Percentiles rank a stretch among this genome's conserved stretches.
Evolutionary conservation across 2,888 invertebrate genomes (phyloP).

Genomic region (Eucriotettix oculatus): DNA sequence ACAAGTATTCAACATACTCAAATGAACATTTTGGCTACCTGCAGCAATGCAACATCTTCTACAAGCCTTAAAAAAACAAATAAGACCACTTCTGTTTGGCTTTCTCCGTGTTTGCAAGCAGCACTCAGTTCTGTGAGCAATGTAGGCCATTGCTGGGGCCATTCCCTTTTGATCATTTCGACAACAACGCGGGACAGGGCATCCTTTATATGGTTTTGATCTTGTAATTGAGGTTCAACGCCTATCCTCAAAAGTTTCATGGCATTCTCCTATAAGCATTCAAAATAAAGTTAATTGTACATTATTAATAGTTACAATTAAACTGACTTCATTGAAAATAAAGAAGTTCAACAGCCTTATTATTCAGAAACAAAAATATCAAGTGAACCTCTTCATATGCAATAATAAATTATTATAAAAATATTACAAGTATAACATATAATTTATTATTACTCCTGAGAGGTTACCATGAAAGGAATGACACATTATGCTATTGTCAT

Average conservation of each 20-base stretch:
- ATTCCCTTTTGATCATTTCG: conserved; percentile 91
- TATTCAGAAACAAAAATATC: too few species aligned
- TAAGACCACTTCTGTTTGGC: conserved; percentile 79
- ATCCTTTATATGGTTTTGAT: conserved; percentile 61
- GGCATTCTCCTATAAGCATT: conserved; percentile 49
- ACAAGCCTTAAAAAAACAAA: conserved; percentile 76
- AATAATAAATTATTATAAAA: too few species aligned
- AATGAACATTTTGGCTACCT: conserved; percentile 32
- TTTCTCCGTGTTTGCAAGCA: conserved; percentile 66
- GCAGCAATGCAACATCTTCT: conserved; percentile 83
- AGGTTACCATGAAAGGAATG: too few species aligned
- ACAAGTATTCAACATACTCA: not conserved
- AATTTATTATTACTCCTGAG: too few species aligned
- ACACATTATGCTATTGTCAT: too few species aligned
- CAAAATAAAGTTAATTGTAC: conserved; percentile 7
- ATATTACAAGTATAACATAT: too few species aligned
- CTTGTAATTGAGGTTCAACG: conserved; percentile 53
- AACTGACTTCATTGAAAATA: too few species aligned
- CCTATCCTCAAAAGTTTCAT: conserved; percentile 67
- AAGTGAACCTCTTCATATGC: too few species aligned
- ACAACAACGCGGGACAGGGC: conserved; percentile 81
- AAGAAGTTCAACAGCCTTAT: too few species aligned
- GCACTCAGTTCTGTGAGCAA: conserved; percentile 66
- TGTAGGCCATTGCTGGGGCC: conserved; percentile 94
- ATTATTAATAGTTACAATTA: too few species aligned